These are phyloP conservation scores for Hypolimnas misippus DNA, from an alignment of 2,888 invertebrate species.

Conservation along the genomic window DNA sequence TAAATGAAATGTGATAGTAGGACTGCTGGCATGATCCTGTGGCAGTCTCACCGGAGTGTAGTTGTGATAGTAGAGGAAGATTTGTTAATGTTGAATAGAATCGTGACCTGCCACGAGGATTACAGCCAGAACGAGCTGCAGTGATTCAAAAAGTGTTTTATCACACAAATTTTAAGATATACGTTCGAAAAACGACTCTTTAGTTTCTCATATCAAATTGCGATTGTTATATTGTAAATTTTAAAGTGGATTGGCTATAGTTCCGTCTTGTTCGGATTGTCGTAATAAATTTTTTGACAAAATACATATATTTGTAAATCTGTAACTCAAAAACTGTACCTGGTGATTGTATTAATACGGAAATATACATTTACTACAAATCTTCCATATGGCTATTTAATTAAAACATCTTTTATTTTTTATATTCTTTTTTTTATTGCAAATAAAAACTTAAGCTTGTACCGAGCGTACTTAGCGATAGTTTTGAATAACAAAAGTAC, in stretches of 20 bases:
- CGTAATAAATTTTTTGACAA: conserved; percentile 66
- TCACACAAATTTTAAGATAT: conserved; percentile 60
- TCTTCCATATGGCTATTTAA: conserved; percentile 71
- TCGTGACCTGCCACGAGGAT: conserved; percentile 50
- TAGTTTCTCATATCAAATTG: conserved; percentile 56
- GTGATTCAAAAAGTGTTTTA: conserved; percentile 53
- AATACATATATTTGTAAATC: conserved; percentile 71
- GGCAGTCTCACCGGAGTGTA: conserved; percentile 53
- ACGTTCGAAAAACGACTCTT: conserved; percentile 57
- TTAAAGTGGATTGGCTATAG: conserved; percentile 53
- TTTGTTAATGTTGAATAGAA: conserved; percentile 46
- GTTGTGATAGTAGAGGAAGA: conserved; percentile 41
- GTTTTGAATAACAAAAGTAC: conserved; percentile 47
- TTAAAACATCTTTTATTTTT: conserved; percentile 45
- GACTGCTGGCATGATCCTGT: conserved; percentile 63
- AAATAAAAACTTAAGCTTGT: conserved; percentile 68
- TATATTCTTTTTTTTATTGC: conserved; percentile 64
- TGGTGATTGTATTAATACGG: conserved; percentile 81
- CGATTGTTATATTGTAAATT: conserved; percentile 59
- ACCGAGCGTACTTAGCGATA: conserved; percentile 56
- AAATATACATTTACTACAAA: conserved; percentile 84
- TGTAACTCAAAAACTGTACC: conserved; percentile 81
- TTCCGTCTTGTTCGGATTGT: conserved; percentile 64
- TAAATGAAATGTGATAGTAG: conserved; percentile 71
- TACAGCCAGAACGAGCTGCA: conserved; percentile 51